phyloP scores from a whole-genome alignment of 2,888 invertebrate genomes.

The Drosophila pegasa region DNA sequence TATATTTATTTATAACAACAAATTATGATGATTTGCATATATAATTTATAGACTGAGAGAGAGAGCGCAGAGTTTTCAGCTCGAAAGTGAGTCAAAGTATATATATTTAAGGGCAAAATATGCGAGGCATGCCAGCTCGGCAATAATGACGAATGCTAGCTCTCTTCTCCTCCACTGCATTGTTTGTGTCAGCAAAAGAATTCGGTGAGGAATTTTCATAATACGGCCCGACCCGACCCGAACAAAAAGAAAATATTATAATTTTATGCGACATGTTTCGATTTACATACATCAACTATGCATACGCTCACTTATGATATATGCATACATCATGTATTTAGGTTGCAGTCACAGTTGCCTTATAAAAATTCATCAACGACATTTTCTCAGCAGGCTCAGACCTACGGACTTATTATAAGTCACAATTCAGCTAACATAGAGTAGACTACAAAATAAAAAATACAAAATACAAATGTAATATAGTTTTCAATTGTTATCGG shows the following conservation, averaged over 20 bases:
- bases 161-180: constrained; percentile 1
- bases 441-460: neutral
- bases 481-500: neutral
- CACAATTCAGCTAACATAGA: neutral
- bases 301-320: neutral
- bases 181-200: constrained; percentile 35
- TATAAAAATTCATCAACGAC: neutral
- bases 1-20: constrained; percentile 16
- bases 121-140: constrained; percentile 11
- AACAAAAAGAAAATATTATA: constrained; percentile 8
- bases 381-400: constrained; percentile 1
- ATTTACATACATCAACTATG: constrained; percentile 10
- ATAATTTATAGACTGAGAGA: constrained; percentile 13
- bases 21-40: constrained; percentile 41
- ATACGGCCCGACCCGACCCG: constrained; percentile 20
- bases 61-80: neutral
- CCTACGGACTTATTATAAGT: neutral
- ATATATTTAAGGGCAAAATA: constrained; percentile 3
- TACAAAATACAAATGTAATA: neutral
- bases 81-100: constrained; percentile 6
- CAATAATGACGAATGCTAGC: constrained; percentile 31
- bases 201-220: constrained; percentile 45
- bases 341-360: neutral
- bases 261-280: constrained; percentile 12
- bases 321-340: neutral